phyloP scores from a whole-genome alignment of 1,140 invertebrate genomes.

The Drosophila santomea region DNA sequence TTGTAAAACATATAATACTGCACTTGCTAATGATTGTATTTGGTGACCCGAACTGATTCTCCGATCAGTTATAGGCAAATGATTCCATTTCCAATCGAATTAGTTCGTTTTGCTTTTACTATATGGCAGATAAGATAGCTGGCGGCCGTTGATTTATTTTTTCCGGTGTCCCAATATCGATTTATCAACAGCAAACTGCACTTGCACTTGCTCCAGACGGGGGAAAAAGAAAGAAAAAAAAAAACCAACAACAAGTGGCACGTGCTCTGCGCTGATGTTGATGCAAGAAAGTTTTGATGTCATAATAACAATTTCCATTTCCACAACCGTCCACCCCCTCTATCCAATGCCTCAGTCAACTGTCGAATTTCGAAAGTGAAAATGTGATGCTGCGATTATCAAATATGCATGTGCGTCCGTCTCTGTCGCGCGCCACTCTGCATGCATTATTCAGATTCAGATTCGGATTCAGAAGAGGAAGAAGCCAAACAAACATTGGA shows the following conservation, averaged over 20 bases:
- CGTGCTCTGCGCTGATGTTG: constrained; percentile 32
- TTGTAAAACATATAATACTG: no score
- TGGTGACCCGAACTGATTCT: no score
- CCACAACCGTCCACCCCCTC: constrained; percentile 17
- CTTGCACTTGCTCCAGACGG: constrained; percentile 26
- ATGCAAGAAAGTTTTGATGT: constrained; percentile 59
- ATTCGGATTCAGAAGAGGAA: constrained; percentile 11
- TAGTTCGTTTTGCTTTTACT: not conserved
- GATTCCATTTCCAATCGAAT: no score
- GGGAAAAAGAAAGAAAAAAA: not conserved
- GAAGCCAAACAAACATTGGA: constrained; percentile 30
- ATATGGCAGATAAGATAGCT: not conserved
- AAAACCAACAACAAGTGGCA: constrained; percentile 38
- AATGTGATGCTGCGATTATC: constrained; percentile 52
- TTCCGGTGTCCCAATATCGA: constrained; percentile 24
- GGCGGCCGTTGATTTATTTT: not conserved
- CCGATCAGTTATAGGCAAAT: no score
- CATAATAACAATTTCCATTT: constrained; percentile 56
- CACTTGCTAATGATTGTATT: no score
- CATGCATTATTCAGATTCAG: constrained; percentile 44
- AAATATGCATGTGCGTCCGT: constrained; percentile 45
- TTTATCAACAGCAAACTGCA: constrained; percentile 26
- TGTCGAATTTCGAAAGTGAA: constrained; percentile 72
- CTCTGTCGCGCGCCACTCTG: constrained; percentile 30
- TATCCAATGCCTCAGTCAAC: constrained; percentile 6